Evolutionary conservation across 2,113 vertebrate genomes (phyloP).

Genomic region (Toxotes chatareus): DNA sequence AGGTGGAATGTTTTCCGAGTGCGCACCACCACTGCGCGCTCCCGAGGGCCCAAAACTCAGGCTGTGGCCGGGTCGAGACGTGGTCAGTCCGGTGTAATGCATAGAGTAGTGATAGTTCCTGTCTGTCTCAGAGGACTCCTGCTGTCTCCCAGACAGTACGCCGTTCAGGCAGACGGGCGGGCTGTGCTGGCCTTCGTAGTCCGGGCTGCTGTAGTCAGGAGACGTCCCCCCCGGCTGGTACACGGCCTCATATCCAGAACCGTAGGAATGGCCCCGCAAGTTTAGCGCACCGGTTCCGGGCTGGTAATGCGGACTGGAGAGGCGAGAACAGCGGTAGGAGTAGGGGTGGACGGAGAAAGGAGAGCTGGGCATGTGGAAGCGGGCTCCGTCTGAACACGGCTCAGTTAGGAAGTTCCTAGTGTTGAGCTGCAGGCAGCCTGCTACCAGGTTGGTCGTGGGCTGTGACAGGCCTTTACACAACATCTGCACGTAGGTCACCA

Average conservation of each 20-base stretch:
- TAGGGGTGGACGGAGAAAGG: constrained; percentile 95
- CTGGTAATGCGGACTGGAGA: constrained; percentile 93
- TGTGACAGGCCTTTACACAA: constrained; percentile 95
- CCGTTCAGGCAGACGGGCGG: constrained; percentile 94
- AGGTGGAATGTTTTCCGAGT: constrained; percentile 95
- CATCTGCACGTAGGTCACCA: constrained; percentile 97
- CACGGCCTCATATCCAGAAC: constrained; percentile 89
- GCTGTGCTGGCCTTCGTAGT: constrained; percentile 94
- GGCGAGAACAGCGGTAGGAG: constrained; percentile 91
- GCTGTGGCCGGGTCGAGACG: constrained; percentile 88
- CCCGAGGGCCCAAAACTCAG: constrained; percentile 91
- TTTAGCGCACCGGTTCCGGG: constrained; percentile 87
- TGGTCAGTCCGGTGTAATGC: constrained; percentile 93
- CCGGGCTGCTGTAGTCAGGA: constrained; percentile 96
- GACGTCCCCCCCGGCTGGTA: constrained; percentile 90
- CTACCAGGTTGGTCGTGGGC: constrained; percentile 95
- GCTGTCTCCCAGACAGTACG: constrained; percentile 92
- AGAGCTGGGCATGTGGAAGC: constrained; percentile 91
- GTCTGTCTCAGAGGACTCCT: constrained; percentile 90
- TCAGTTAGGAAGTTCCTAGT: constrained; percentile 97
- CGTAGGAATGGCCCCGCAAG: constrained; percentile 91
- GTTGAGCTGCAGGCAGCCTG: constrained; percentile 95
- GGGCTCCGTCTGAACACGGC: constrained; percentile 89
- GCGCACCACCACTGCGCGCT: constrained; percentile 88
- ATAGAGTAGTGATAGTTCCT: constrained; percentile 98